Conservation (phyloP, 2,797 vertebrate genomes). For the Selene dorsalis region DNA sequence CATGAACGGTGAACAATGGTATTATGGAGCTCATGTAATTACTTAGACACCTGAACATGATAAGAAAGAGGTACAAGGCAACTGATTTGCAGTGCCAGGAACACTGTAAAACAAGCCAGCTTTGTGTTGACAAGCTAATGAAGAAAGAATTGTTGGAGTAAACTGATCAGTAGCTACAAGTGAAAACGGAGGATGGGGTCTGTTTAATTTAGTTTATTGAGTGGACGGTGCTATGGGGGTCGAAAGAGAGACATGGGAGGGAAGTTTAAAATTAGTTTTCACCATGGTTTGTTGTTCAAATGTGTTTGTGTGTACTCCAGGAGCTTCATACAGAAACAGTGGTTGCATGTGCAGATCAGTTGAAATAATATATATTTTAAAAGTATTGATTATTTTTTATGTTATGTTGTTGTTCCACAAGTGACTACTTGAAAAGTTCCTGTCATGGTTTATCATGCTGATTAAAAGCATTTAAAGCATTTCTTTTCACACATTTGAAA, state of each 20-base stretch:
- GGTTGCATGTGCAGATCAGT: too few species aligned
- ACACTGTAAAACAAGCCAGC: conserved; percentile 48
- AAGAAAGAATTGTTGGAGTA: conserved; percentile 17
- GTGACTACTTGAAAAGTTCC: too few species aligned
- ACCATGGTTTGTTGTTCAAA: neutral
- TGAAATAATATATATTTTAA: too few species aligned
- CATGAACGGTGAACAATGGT: neutral
- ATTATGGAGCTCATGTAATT: neutral
- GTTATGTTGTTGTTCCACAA: too few species aligned
- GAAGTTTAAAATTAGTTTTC: neutral
- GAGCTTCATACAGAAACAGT: too few species aligned
- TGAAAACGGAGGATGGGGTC: neutral
- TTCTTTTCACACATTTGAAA: too few species aligned
- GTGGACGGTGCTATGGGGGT: neutral
- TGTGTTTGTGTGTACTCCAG: neutral
- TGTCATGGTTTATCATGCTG: too few species aligned
- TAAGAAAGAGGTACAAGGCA: conserved; percentile 50
- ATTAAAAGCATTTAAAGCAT: too few species aligned
- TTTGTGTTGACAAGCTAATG: conserved; percentile 55
- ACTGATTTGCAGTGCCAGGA: conserved; percentile 48
- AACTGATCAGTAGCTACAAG: neutral
- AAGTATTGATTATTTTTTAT: too few species aligned
- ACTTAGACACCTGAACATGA: conserved; percentile 16
- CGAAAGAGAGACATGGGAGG: neutral
- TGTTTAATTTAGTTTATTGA: conserved; percentile 7